Evolutionary conservation across 1,140 invertebrate species (phyloP).

Genomic region (Rhopalosiphum maidis): DNA sequence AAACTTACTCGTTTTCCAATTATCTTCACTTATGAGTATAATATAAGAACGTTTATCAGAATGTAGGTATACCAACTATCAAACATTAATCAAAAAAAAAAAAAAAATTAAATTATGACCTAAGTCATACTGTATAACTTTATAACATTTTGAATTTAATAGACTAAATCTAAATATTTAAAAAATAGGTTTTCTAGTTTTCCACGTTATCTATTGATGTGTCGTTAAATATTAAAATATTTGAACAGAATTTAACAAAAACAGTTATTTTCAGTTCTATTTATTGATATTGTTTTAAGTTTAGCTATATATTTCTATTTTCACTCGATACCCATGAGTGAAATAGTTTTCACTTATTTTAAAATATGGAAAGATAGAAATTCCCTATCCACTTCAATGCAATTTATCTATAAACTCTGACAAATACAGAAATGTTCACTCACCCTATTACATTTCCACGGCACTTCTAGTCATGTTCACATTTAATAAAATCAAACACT

Average conservation of each 20-base stretch:
- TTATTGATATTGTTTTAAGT: neutral
- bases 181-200: neutral
- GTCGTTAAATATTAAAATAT: neutral
- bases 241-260: neutral
- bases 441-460: neutral
- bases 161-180: neutral
- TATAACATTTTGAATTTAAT: neutral
- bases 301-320: neutral
- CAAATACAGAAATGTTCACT: neutral
- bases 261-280: neutral
- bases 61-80: no score
- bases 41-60: neutral
- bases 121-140: neutral
- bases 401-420: slow-evolving; percentile 10
- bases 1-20: neutral
- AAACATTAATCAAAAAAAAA: neutral
- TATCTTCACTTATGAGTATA: neutral
- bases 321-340: neutral
- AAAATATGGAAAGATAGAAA: neutral
- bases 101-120: no score
- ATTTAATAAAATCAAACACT: neutral
- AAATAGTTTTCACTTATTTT: neutral
- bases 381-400: neutral
- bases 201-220: neutral
- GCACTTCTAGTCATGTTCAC: neutral